These are phyloP conservation scores for Charadrius vociferus DNA, from an alignment of 2,113 vertebrate species.

Conservation along the genomic window DNA sequence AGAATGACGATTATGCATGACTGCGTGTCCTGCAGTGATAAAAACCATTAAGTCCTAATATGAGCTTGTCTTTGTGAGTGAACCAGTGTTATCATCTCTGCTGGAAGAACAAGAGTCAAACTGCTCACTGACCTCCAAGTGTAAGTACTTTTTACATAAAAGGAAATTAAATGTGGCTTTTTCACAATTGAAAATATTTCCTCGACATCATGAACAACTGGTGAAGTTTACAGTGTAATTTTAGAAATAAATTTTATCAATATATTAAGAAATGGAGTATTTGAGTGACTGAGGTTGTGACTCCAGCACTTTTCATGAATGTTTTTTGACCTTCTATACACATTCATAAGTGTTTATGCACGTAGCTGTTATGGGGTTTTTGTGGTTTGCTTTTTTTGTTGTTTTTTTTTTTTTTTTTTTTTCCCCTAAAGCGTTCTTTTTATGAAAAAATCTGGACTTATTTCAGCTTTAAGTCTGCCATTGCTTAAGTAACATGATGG, in stretches of 20 bases:
- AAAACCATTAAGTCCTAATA: background rate
- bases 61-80: background rate
- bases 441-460: background rate
- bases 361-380: rapidly evolving
- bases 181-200: background rate
- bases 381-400: background rate
- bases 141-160: background rate
- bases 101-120: background rate
- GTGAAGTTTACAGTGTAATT: background rate
- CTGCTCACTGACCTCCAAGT: background rate
- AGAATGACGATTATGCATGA: background rate
- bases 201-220: background rate
- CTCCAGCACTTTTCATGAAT: background rate
- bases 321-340: background rate
- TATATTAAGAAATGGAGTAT: background rate
- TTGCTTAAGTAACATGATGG: background rate
- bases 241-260: background rate
- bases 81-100: background rate
- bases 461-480: background rate
- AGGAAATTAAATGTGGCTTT: background rate
- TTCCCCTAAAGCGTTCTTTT: background rate
- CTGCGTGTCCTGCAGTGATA: background rate
- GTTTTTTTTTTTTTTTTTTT: background rate
- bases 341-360: background rate
- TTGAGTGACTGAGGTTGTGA: background rate